Percentiles rank a stretch among this genome's conserved stretches.
These are phyloP conservation scores for Halocaridina rubra DNA, from an alignment of 2,888 invertebrate species.

Conservation along the genomic window DNA sequence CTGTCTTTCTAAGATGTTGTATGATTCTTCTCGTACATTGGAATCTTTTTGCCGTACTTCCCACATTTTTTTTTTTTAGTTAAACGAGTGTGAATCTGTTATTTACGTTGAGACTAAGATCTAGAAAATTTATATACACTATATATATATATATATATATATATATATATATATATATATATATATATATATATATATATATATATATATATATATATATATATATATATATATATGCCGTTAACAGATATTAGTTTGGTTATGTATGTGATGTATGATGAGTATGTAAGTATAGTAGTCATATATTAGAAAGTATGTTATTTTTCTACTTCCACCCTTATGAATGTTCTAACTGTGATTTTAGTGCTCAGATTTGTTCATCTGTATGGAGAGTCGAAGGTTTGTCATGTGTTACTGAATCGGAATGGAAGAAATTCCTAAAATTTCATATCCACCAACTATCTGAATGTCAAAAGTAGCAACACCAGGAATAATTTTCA, in stretches of 20 bases:
- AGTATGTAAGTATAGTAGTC: not conserved
- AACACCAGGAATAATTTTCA: too few species aligned
- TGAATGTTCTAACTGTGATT: conserved; percentile 48
- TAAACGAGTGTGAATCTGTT: too few species aligned
- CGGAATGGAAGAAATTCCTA: too few species aligned
- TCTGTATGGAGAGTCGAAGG: too few species aligned
- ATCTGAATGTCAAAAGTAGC: too few species aligned
- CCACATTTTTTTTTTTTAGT: not conserved
- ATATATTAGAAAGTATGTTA: too few species aligned
- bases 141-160: not conserved
- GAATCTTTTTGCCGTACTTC: not conserved
- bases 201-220: not conserved
- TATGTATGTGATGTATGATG: not conserved
- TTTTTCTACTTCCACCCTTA: conserved; percentile 1
- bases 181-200: not conserved
- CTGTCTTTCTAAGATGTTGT: not conserved
- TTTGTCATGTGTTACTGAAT: too few species aligned
- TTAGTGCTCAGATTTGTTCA: too few species aligned
- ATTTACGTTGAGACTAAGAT: too few species aligned
- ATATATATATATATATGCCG: not conserved
- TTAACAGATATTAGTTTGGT: not conserved
- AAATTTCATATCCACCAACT: too few species aligned
- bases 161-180: not conserved
- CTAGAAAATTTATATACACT: not conserved
- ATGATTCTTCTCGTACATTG: not conserved